Evolutionary conservation across 2,888 invertebrate species (phyloP).

Genomic region (Sarcophaga rosellei): DNA sequence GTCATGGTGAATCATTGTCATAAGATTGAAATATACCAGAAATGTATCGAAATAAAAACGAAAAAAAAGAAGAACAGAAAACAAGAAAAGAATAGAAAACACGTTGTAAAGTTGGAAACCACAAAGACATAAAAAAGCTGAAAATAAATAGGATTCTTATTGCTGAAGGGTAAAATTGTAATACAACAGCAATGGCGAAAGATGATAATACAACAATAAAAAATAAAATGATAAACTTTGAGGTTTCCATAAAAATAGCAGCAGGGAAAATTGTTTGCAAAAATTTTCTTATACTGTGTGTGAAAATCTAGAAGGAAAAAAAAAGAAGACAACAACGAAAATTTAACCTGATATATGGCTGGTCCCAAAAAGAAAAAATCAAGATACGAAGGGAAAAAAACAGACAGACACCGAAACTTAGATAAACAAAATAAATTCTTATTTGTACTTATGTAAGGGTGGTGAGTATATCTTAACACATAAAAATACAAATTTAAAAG

Average conservation of each 20-base stretch:
- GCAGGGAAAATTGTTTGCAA: constrained; percentile 21
- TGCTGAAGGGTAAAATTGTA: constrained; percentile 29
- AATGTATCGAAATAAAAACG: background rate
- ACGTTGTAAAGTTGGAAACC: constrained; percentile 30
- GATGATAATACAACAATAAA: background rate
- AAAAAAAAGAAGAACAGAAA: background rate
- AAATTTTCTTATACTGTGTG: background rate
- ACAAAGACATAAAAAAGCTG: constrained; percentile 7
- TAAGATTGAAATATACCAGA: constrained; percentile 38
- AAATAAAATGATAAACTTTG: constrained; percentile 21
- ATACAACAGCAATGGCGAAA: constrained; percentile 16
- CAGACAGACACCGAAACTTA: background rate
- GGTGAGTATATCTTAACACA: constrained; percentile 5
- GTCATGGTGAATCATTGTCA: constrained; percentile 52
- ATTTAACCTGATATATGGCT: constrained; percentile 45
- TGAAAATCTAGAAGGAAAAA: background rate
- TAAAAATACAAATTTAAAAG: constrained; percentile 16
- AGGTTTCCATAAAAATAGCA: constrained; percentile 27
- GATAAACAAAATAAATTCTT: constrained; percentile 23
- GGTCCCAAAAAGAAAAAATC: background rate
- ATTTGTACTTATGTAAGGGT: background rate
- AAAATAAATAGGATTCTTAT: constrained; percentile 24
- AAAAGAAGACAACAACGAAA: background rate
- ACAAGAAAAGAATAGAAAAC: background rate
- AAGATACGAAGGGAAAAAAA: background rate